Conservation (phyloP, 2,113 vertebrate genomes). For the Nycticryphes semicollaris region DNA sequence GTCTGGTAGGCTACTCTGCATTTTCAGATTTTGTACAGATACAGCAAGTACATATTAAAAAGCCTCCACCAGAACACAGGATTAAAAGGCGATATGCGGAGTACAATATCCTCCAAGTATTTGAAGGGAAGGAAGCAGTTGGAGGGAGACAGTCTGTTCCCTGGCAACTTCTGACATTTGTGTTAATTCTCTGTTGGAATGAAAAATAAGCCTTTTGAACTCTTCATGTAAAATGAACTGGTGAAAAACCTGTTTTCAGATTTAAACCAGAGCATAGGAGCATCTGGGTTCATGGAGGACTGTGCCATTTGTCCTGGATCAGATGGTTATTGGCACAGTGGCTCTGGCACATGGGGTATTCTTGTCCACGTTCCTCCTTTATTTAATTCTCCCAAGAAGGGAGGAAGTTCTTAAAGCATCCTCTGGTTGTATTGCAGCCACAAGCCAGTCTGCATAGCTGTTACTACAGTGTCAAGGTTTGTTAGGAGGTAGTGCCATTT, state of each 20-base stretch:
- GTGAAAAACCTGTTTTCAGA: conserved; percentile 52
- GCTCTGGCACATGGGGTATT: neutral
- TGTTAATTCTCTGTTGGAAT: conserved; percentile 67
- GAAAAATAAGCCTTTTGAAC: conserved; percentile 65
- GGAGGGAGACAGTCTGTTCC: conserved; percentile 69
- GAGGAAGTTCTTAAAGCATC: neutral
- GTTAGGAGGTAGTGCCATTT: neutral
- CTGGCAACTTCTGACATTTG: conserved; percentile 65
- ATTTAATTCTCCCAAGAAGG: neutral
- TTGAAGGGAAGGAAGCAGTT: conserved; percentile 51
- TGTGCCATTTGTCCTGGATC: conserved; percentile 28
- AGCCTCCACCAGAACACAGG: conserved; percentile 47
- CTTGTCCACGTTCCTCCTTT: neutral
- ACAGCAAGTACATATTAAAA: conserved; percentile 43
- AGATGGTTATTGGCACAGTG: neutral
- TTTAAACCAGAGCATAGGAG: neutral
- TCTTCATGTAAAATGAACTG: conserved; percentile 53
- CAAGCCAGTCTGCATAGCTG: neutral
- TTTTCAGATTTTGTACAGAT: conserved; percentile 46
- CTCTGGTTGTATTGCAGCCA: neutral
- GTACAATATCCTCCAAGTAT: conserved; percentile 53
- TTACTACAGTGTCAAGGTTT: neutral
- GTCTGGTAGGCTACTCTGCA: conserved; percentile 42
- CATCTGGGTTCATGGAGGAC: conserved; percentile 20
- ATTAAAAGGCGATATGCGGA: conserved; percentile 24